These are phyloP conservation scores for Leptopilina drosophilae DNA, from an alignment of 2,888 invertebrate species.

Conservation along the genomic window DNA sequence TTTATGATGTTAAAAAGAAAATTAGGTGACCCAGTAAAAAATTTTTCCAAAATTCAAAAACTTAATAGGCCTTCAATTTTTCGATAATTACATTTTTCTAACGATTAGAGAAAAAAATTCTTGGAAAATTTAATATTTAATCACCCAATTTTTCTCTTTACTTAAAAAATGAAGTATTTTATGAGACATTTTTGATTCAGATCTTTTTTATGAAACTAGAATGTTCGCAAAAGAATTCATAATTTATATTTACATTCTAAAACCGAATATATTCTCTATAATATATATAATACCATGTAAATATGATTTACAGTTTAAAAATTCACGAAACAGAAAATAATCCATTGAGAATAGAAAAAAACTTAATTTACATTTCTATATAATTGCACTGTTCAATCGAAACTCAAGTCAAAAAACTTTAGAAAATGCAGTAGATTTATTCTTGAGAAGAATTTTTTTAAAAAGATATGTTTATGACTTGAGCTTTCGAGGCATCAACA, in stretches of 20 bases:
- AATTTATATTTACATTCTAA: background rate
- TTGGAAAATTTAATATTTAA: background rate
- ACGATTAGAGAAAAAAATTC: no score
- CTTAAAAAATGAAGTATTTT: background rate
- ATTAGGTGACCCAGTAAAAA: background rate
- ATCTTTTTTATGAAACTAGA: background rate
- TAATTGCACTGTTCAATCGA: background rate
- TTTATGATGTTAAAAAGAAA: background rate
- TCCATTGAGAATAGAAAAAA: background rate
- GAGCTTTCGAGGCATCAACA: slow-evolving; percentile 37
- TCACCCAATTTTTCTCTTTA: background rate
- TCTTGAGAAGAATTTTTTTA: background rate
- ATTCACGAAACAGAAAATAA: background rate
- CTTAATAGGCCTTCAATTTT: background rate
- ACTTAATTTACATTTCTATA: background rate
- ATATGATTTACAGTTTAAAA: background rate
- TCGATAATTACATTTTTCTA: background rate
- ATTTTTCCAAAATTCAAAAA: background rate
- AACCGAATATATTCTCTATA: background rate
- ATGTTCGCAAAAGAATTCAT: background rate
- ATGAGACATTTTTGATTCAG: background rate
- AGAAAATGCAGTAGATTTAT: background rate
- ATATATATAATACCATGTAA: background rate
- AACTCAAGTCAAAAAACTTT: background rate
- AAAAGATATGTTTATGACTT: slow-evolving; percentile 38